Base-by-base conservation (phyloP, 2,113 vertebrate genomes). In the Hiodon tergisus region DNA sequence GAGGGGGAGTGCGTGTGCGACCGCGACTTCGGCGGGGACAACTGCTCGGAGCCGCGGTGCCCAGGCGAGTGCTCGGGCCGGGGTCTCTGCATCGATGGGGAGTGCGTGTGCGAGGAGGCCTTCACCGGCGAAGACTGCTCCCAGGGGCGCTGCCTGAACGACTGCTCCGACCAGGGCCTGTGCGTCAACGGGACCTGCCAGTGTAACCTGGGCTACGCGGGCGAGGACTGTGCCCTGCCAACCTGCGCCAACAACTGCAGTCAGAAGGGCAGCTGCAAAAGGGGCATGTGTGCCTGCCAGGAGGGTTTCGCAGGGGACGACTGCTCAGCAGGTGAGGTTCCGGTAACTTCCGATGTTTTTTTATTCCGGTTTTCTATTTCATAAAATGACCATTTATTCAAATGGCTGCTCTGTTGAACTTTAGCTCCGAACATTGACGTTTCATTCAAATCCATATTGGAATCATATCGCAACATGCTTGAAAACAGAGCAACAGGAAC, bases 1-100 rank as follows among this genome's bases (percentile, higher is more conserved):
- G 96, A 98, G 4, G 97, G 97, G 13, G 93, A 95, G 81, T 99
- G 97, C 67, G 78, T 97, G 76, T 99, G 97, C 0, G 95, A 98
- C 86, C 92, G 83, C 0, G 95, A 96, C 80, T 97, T 96, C 10
- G 91, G 90, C 0, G 96, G 96, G 0, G 95, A 95, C 0, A 96
- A 96, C 85, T 99, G 97, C 83, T 96, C 95, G 0, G 94, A 97
- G 82, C 91, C 90, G 0, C 92, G 93, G 4, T 99, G 97, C 80
- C 94, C 93, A 0, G 83, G 89, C 0, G 95, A 96, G 86, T 99
- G 97, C 77, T 96, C 94, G 2, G 91, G 93, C 69, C 92, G 86
- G 0, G 97, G 97, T 3, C 86, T 97, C 76, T 99, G 97, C 4
- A 93, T 98, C 74, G 96, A 96, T 0, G 96, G 96, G 0, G 93